Base-by-base conservation (phyloP, 2,888 invertebrate species). In the Acholoe squamosa region DNA sequence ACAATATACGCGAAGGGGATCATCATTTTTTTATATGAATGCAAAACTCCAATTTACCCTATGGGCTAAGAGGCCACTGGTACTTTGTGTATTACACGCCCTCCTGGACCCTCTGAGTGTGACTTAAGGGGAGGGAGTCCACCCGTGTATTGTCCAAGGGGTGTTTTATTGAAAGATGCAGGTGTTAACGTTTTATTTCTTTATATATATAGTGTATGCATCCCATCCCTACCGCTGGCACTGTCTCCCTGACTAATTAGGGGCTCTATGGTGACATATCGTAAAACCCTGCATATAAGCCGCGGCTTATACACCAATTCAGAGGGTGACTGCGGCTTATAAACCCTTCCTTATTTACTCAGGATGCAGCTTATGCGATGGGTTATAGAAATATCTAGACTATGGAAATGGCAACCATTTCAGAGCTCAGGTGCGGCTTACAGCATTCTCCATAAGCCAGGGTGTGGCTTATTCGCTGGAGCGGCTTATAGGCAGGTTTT, bases 121-220 rank as follows among this genome's bases (percentile, higher is more conserved):
- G 61, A 61, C 22, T 19, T 61, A 43, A 43, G 31, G 25, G 71
- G 71, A 71, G 28, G 28, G 71, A 14, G 71, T 14, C 71, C 71
- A 61, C 71, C 71, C 25, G 14, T n/a, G 28, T 28, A 28, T 71
- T 71, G 71, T 71, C 31, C 71, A 71, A 28, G 71, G 71, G 71
- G 71, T 71, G 71, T 71, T 71, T 71, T 71, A 71, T 71, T 71
- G 71, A 71, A 71, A n/a, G n/a, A 25, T 14, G 25, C 71, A 71
- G 71, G 71, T 71, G 71, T 71, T 71, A 25, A 28, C 25, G 71
- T 71, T 71, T 71, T 71, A 71, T 28, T 71, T 71, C 71, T 71
- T 25, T 28, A 25, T 71, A 25, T 28, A n/a, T 71, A 71, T 67
- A n/a, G n/a, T n/a, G 43, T 43, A 43, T 3, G 10, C 43, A 43